These are phyloP conservation scores for Calcarius lapponicus DNA, from an alignment of 2,797 vertebrate species.

Conservation along the genomic window DNA sequence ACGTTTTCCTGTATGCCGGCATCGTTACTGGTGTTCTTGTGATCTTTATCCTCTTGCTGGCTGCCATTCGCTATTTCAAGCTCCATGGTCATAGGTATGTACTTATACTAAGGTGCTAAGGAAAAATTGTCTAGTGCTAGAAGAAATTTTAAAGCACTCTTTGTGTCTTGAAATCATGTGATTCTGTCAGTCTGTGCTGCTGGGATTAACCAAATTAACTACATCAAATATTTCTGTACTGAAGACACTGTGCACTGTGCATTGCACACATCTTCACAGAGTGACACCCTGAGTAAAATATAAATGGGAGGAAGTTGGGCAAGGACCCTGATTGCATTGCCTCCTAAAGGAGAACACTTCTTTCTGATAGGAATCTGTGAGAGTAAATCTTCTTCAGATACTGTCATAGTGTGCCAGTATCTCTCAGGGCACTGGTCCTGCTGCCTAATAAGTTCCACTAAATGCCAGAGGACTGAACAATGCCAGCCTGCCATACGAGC, in stretches of 20 bases:
- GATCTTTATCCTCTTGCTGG: background rate
- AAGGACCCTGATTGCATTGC: background rate
- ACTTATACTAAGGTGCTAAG: background rate
- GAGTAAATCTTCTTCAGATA: background rate
- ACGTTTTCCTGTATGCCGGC: accelerated
- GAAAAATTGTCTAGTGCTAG: background rate
- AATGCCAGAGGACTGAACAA: background rate
- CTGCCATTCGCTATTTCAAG: background rate
- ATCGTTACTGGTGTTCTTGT: background rate
- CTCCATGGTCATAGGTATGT: conserved; percentile 48
- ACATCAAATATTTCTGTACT: background rate
- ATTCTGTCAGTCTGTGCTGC: background rate
- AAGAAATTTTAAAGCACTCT: background rate
- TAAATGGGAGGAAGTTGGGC: background rate
- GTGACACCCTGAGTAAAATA: background rate
- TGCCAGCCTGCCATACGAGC: background rate
- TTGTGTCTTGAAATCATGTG: background rate
- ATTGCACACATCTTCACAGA: background rate
- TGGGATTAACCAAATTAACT: background rate
- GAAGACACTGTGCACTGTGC: background rate
- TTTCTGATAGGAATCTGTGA: background rate
- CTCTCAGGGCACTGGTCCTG: background rate
- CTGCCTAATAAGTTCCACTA: background rate
- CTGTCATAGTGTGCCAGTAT: background rate
- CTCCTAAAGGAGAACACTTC: background rate